A percentile compares a stretch with the other conserved stretches of the same genome.
Evolutionary conservation across 2,797 vertebrate genomes (phyloP).

Genomic region (Brachyalestes nurse): DNA sequence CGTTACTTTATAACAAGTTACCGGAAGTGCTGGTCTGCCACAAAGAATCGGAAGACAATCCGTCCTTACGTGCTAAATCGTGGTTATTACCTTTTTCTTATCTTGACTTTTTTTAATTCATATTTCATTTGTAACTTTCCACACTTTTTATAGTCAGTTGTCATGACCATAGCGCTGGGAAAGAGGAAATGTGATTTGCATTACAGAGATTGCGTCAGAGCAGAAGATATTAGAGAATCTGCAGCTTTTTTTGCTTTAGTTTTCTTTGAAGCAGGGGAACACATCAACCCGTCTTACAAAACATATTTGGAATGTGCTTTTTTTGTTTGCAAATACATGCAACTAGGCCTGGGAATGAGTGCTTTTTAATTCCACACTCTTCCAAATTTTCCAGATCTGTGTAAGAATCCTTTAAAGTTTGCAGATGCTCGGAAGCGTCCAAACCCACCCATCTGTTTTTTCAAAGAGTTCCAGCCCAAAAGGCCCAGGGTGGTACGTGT

Average conservation of each 20-base stretch:
- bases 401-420: neutral
- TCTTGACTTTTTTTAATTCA: neutral
- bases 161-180: neutral
- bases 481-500: slow-evolving; percentile 10
- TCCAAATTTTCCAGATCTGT: neutral
- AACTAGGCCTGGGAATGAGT: neutral
- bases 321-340: neutral
- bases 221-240: neutral
- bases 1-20: no score
- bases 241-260: neutral
- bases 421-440: slow-evolving; percentile 13
- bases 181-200: neutral
- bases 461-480: slow-evolving; percentile 21
- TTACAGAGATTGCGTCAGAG: neutral
- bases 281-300: neutral
- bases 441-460: slow-evolving; percentile 31
- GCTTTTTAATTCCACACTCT: neutral
- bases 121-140: neutral
- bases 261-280: neutral
- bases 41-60: neutral
- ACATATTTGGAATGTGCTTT: neutral
- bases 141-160: neutral
- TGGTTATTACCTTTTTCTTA: neutral
- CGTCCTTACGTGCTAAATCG: neutral
- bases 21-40: neutral